Base-by-base conservation (phyloP, 53 echinoderm and acorn worm genomes). In the Paracentrotus lividus region DNA sequence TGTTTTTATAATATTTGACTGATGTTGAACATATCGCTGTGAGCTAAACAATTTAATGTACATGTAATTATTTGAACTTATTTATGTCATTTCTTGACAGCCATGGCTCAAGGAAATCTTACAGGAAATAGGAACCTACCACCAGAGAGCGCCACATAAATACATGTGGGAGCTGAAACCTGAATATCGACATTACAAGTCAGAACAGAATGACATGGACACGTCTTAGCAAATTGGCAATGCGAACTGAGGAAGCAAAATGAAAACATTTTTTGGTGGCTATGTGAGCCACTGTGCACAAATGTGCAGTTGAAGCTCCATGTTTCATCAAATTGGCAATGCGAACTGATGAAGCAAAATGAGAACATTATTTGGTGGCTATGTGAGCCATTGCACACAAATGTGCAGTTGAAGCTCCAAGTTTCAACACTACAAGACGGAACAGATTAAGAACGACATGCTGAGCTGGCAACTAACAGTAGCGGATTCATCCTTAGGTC, bases 121-220 rank as follows among this genome's bases (percentile, higher is more conserved):
- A 26, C 95, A 96, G 33, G 96, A 97, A 72, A 97, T 98, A 68
- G 98, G 97, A 40, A 97, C 86, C 4, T 98, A 98, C 94, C 97
- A 98, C 94, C 94, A 94, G 95, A 96, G 94, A 90, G 94, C 95
- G 24, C 98, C 98, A 26, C 98, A 98, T 77, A 98, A 98, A 59
- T 95, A 95, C 85, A 98, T 98, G 98, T 98, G 98, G 98, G 98
- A 98, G 77, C 88, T 98, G 55, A 98, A 97, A 67, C 95, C 96
- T 6, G 98, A 98, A 91, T 98, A 98, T 94, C 94, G 98, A 65
- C 98, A 97, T 90, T 98, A 98, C 43, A 94, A 98, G 90, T 42
- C 93, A 14, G 94, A 95, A 5, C 78, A 96, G 54, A 68, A 94
- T 55, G 91, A 90, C 18, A 93, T 91, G 91, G 91, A 91, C 16